These are phyloP conservation scores for Sterrhoptilus dennistouni DNA, from an alignment of 2,113 vertebrate genomes.

Conservation along the genomic window DNA sequence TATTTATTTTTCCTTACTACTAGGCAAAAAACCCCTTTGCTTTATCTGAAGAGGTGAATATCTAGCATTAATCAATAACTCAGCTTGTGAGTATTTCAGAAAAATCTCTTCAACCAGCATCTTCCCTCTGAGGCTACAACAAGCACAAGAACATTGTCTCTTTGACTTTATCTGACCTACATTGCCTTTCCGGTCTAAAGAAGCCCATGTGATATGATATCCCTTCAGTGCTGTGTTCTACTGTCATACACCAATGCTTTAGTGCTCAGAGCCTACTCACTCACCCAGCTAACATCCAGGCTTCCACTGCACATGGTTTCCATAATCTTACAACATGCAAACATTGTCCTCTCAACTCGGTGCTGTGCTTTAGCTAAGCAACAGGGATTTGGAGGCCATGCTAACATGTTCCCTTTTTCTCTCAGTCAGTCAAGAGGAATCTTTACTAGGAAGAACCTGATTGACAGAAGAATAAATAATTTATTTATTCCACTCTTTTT, in stretches of 20 bases:
- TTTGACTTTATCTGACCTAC: background rate
- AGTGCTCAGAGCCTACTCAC: conserved; percentile 11
- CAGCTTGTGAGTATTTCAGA: background rate
- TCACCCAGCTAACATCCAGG: background rate
- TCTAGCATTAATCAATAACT: conserved; percentile 25
- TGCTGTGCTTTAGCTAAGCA: background rate
- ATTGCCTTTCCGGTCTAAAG: background rate
- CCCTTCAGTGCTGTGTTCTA: background rate
- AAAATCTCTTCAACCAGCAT: background rate
- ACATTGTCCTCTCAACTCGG: background rate
- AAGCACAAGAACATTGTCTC: background rate
- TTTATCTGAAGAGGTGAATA: background rate
- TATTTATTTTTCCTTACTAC: background rate
- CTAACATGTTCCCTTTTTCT: background rate
- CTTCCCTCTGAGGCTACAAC: background rate
- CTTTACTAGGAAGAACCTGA: background rate
- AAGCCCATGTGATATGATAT: background rate
- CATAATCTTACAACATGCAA: background rate
- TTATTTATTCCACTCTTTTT: background rate
- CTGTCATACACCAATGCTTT: background rate
- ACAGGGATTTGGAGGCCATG: background rate
- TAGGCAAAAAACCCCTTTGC: background rate
- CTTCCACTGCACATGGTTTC: background rate
- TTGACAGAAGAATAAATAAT: background rate
- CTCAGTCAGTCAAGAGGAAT: background rate